phyloP scores from a whole-genome alignment of 1,140 invertebrate species.

The Ceratina calcarata region DNA sequence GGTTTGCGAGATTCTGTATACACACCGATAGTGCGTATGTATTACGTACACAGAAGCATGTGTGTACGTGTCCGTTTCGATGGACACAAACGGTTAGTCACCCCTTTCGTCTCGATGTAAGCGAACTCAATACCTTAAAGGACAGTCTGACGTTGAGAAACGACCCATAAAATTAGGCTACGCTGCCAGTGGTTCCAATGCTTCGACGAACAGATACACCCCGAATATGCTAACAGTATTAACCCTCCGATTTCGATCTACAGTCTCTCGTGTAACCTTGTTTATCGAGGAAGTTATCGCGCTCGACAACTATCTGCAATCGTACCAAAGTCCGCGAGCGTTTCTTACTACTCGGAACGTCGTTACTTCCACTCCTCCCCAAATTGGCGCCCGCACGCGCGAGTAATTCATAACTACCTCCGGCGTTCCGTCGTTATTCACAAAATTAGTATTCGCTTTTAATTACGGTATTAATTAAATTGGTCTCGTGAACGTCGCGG shows the following conservation, averaged over 20 bases:
- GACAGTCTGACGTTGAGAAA: constrained; percentile 33
- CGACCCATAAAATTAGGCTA: constrained; percentile 22
- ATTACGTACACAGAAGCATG: constrained; percentile 41
- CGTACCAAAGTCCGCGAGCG: too few relatives aligned
- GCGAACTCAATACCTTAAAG: constrained; percentile 42
- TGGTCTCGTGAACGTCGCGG: background rate
- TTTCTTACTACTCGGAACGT: background rate
- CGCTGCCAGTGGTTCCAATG: background rate
- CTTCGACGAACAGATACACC: background rate
- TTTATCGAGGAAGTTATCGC: background rate
- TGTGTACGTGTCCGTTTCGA: constrained; percentile 27
- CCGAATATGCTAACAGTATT: background rate
- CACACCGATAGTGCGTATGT: background rate
- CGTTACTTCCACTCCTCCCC: background rate
- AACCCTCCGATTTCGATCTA: background rate
- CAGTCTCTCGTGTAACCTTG: background rate
- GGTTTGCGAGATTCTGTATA: constrained; percentile 40
- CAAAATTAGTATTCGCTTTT: constrained; percentile 25
- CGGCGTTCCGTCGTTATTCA: background rate
- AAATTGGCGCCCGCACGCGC: background rate
- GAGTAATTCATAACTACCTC: constrained; percentile 4
- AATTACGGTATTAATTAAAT: constrained; percentile 47
- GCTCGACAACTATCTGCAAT: background rate
- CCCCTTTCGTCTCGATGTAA: constrained; percentile 51
- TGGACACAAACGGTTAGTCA: constrained; percentile 45